Conservation (phyloP, 2,888 invertebrate species). For the Carabus problematicus region DNA sequence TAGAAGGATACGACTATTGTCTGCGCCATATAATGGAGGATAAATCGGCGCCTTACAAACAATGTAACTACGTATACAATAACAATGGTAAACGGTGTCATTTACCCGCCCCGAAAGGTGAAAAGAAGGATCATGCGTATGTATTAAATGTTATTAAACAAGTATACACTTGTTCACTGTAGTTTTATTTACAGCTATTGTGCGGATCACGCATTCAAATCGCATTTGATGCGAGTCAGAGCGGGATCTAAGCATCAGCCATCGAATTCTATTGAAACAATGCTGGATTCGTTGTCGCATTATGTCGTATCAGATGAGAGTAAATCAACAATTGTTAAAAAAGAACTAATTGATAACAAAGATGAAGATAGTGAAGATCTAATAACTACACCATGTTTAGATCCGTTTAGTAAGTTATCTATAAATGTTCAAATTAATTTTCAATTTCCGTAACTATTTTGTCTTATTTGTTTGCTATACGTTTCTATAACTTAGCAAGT, state of each 20-base stretch:
- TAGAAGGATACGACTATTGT: constrained; percentile 81
- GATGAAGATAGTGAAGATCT: constrained; percentile 62
- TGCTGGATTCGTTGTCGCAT: constrained; percentile 70
- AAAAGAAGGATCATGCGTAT: constrained; percentile 73
- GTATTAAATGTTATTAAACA: constrained; percentile 45
- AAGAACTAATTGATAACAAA: constrained; percentile 51
- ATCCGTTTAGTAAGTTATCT: constrained; percentile 66
- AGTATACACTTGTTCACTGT: not conserved
- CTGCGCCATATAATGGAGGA: constrained; percentile 85
- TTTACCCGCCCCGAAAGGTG: constrained; percentile 77
- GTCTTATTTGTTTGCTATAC: constrained; percentile 19
- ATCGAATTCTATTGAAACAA: constrained; percentile 70
- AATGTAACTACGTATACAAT: constrained; percentile 75
- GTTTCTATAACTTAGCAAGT: constrained; percentile 34
- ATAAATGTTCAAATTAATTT: constrained; percentile 15
- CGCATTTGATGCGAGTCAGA: constrained; percentile 69
- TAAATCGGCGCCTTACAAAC: constrained; percentile 81
- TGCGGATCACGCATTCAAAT: constrained; percentile 72
- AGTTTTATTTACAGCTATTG: constrained; percentile 64
- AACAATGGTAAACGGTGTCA: constrained; percentile 77
- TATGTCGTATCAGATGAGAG: constrained; percentile 62
- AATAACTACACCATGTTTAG: constrained; percentile 59
- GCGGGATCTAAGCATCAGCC: constrained; percentile 68
- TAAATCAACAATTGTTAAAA: constrained; percentile 50
- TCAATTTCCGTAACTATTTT: constrained; percentile 26